Percentiles rank a stretch among this genome's conserved stretches.
These are phyloP conservation scores for Bryconaethiops microstoma DNA, from an alignment of 2,797 vertebrate genomes.

Conservation along the genomic window DNA sequence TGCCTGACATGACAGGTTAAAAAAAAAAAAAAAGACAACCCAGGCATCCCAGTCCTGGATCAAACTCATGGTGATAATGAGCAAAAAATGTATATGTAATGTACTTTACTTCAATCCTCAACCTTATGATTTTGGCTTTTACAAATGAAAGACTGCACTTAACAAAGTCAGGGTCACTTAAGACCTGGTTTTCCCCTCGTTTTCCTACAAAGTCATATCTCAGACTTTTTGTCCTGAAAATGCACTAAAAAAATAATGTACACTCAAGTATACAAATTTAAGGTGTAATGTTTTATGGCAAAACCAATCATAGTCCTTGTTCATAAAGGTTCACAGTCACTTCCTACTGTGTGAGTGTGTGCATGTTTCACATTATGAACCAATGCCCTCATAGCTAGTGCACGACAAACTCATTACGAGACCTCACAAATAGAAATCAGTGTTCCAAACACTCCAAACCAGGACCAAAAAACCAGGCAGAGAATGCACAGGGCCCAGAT, in stretches of 20 bases:
- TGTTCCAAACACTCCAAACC: slow-evolving; percentile 27
- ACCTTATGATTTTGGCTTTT: no score
- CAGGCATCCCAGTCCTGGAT: no score
- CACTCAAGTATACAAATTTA: neutral
- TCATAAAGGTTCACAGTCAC: neutral
- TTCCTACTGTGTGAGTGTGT: neutral
- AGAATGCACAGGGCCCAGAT: slow-evolving; percentile 32
- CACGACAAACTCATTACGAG: slow-evolving; percentile 16
- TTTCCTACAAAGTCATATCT: neutral
- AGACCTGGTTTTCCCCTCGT: no score
- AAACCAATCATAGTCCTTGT: slow-evolving; percentile 8
- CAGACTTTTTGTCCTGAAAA: neutral
- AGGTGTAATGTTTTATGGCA: neutral
- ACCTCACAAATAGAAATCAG: slow-evolving; percentile 46
- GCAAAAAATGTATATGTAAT: no score
- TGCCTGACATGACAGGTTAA: no score
- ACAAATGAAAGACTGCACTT: no score
- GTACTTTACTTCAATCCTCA: no score
- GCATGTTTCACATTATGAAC: slow-evolving; percentile 9
- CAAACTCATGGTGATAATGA: no score
- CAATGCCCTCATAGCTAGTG: slow-evolving; percentile 10
- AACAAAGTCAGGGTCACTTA: no score
- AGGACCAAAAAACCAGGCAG: slow-evolving; percentile 40
- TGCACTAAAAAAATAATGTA: neutral
- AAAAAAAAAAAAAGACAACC: no score